Percentiles rank a stretch among this genome's conserved stretches.
phyloP scores from a whole-genome alignment of 2,797 vertebrate species.

The Lepus townsendii region DNA sequence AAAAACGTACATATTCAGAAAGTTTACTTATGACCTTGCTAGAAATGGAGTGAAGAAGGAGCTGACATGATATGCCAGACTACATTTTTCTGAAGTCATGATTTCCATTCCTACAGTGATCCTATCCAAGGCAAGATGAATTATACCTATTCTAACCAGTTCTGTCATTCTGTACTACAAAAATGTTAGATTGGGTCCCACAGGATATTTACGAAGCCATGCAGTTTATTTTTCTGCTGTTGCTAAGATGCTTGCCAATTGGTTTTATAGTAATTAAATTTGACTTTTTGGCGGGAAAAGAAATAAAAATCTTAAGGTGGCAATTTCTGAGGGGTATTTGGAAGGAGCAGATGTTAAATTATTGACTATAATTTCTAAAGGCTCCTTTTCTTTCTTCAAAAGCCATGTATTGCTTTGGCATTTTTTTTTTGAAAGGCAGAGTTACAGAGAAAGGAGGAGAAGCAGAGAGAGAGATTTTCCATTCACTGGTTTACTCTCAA shows the following conservation, averaged over 20 bases:
- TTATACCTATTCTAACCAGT: not conserved
- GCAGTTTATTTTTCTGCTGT: conserved; percentile 2
- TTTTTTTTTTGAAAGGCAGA: not conserved
- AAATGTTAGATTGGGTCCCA: not conserved
- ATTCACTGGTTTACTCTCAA: no score
- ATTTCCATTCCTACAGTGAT: conserved; percentile 23
- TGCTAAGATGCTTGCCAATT: conserved; percentile 6
- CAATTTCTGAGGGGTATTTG: not conserved
- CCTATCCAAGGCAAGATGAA: conserved; percentile 47
- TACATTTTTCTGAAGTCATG: not conserved
- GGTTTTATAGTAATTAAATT: conserved; percentile 63
- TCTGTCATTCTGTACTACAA: conserved; percentile 18
- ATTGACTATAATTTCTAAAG: conserved; percentile 34
- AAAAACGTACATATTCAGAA: conserved; percentile 1
- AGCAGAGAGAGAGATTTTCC: no score
- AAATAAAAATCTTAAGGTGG: conserved; percentile 31
- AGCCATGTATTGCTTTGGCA: not conserved
- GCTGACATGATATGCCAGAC: not conserved
- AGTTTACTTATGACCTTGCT: not conserved
- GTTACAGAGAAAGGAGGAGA: no score
- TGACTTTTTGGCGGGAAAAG: conserved; percentile 32
- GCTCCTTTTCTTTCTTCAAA: not conserved
- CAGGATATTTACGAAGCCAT: not conserved
- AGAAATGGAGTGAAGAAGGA: not conserved
- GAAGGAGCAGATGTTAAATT: not conserved